Conservation (phyloP, 2,888 invertebrate genomes). For the Cephus sareptanus region DNA sequence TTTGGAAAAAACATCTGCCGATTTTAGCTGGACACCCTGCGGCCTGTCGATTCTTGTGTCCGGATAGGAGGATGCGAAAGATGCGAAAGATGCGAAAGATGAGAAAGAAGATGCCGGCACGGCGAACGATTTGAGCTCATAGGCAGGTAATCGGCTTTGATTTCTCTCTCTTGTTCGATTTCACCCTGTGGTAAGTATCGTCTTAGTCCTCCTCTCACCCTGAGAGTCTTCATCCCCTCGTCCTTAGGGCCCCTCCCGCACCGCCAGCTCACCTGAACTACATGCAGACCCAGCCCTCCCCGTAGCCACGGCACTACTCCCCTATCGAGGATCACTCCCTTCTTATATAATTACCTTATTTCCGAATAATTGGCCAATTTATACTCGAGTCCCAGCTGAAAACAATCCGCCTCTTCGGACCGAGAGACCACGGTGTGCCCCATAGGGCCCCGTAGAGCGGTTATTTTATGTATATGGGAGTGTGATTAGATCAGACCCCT, state of each 20-base stretch:
- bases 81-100: too few relatives aligned
- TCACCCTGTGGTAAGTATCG: slow-evolving; percentile 34
- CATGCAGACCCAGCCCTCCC: slow-evolving; percentile 36
- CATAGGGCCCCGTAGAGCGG: slow-evolving; percentile 62
- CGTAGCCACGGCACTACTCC: slow-evolving; percentile 32
- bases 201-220: slow-evolving; percentile 10
- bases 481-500: slow-evolving; percentile 64
- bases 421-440: slow-evolving; percentile 51
- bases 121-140: slow-evolving; percentile 59
- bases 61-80: too few relatives aligned
- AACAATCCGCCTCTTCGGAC: slow-evolving; percentile 60
- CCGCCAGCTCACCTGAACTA: slow-evolving; percentile 20
- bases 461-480: slow-evolving; percentile 67
- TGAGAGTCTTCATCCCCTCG: slow-evolving; percentile 25
- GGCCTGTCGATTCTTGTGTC: slow-evolving; percentile 33
- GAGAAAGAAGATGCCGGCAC: neutral
- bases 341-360: slow-evolving; percentile 66
- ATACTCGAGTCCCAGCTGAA: slow-evolving; percentile 66
- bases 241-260: slow-evolving; percentile 22
- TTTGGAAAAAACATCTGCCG: slow-evolving; percentile 59
- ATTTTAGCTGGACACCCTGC: slow-evolving; percentile 31
- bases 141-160: slow-evolving; percentile 65
- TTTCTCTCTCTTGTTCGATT: slow-evolving; percentile 63
- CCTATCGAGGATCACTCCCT: slow-evolving; percentile 64
- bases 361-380: slow-evolving; percentile 66